Percentiles rank a stretch among this genome's conserved stretches.
Conservation (phyloP, 2,888 invertebrate genomes). For the Neoascia interrupta region DNA sequence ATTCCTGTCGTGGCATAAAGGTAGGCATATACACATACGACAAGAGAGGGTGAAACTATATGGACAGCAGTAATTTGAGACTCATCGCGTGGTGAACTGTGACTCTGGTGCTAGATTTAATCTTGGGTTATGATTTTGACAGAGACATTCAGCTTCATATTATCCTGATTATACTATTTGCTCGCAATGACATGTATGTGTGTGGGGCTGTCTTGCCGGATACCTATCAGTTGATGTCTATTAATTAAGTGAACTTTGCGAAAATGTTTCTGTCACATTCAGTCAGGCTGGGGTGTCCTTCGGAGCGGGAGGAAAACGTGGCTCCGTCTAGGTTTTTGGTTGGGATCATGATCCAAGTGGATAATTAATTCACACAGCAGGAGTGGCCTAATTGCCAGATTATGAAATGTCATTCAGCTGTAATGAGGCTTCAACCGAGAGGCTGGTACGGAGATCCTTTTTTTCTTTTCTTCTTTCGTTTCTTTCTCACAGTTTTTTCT, state of each 20-base stretch:
- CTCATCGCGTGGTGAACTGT: conserved; percentile 14
- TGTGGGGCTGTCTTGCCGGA: not conserved
- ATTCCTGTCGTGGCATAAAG: conserved; percentile 12
- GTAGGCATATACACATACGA: not conserved
- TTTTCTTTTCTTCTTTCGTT: conserved; percentile 16
- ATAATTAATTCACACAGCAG: conserved; percentile 69
- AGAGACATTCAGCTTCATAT: conserved; percentile 60
- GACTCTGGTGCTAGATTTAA: conserved; percentile 43
- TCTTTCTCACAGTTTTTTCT: not conserved
- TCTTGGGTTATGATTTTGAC: conserved; percentile 66
- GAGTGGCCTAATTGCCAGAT: conserved; percentile 66
- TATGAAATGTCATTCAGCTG: conserved; percentile 64
- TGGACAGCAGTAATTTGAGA: conserved; percentile 54
- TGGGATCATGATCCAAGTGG: conserved; percentile 54
- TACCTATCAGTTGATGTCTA: conserved; percentile 12
- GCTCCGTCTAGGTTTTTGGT: not conserved
- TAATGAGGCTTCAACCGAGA: conserved; percentile 58
- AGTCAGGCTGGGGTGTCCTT: no score
- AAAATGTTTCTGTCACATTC: conserved; percentile 49
- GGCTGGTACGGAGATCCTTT: conserved; percentile 44
- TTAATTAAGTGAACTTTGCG: conserved; percentile 48
- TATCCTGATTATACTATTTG: conserved; percentile 60
- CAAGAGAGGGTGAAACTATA: conserved; percentile 11
- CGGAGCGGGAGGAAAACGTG: not conserved
- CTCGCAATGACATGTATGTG: not conserved